phyloP scores from a whole-genome alignment of 1,140 invertebrate genomes.

The Monochamus saltuarius region DNA sequence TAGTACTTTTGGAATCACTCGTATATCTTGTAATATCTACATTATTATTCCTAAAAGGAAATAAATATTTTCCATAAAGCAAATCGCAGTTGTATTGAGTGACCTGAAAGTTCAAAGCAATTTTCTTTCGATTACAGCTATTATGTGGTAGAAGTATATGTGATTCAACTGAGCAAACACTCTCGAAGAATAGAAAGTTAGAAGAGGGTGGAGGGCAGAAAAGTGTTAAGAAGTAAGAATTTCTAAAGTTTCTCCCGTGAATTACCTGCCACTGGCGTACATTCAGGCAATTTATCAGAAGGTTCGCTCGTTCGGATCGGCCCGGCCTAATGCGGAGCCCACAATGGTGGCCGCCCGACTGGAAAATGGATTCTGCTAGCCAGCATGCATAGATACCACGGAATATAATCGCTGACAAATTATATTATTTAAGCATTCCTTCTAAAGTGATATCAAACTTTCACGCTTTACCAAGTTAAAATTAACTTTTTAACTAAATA shows the following conservation, averaged over 20 bases:
- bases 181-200: slow-evolving; percentile 34
- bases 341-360: too few species aligned
- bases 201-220: slow-evolving; percentile 22
- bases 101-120: slow-evolving; percentile 41
- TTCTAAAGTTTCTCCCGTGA: slow-evolving; percentile 42
- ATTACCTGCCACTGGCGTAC: slow-evolving; percentile 46
- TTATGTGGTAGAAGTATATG: slow-evolving; percentile 43
- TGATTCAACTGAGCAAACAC: slow-evolving; percentile 44
- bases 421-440: too few species aligned
- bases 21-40: too few species aligned
- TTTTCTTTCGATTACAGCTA: slow-evolving; percentile 45
- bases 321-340: too few species aligned
- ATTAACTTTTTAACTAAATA: too few species aligned
- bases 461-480: too few species aligned
- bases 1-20: too few species aligned
- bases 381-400: too few species aligned
- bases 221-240: slow-evolving; percentile 46
- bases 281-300: slow-evolving; percentile 44
- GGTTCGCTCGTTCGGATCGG: background rate
- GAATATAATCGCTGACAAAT: too few species aligned
- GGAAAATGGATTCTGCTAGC: too few species aligned
- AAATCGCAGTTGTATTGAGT: slow-evolving; percentile 39
- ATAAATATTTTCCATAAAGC: slow-evolving; percentile 5
- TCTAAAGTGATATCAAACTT: too few species aligned
- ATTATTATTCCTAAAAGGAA: background rate